Conservation (phyloP, 2,113 vertebrate genomes). For the Erythrocercus mccallii region DNA sequence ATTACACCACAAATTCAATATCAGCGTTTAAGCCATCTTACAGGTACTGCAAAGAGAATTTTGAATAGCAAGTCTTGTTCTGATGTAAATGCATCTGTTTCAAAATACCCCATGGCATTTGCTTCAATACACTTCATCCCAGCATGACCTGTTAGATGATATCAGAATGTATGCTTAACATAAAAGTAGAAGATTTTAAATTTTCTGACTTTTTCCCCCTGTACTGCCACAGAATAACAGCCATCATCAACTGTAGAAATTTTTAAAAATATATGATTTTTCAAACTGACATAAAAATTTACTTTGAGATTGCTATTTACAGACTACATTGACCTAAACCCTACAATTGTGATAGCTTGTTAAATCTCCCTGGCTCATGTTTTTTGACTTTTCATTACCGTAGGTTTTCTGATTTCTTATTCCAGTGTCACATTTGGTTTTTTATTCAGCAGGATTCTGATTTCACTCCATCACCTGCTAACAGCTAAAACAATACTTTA, state of each 20-base stretch:
- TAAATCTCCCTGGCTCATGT: neutral
- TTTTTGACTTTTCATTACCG: neutral
- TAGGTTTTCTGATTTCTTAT: neutral
- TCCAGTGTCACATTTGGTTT: neutral
- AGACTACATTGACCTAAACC: neutral
- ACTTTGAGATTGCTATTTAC: constrained; percentile 24
- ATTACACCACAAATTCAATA: neutral
- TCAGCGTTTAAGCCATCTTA: neutral
- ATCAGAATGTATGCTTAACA: neutral
- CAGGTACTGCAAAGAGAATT: neutral
- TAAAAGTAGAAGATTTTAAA: neutral
- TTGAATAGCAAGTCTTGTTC: neutral
- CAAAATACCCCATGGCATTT: neutral
- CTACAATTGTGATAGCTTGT: neutral
- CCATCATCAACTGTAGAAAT: neutral
- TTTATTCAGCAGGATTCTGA: neutral
- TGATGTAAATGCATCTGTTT: neutral
- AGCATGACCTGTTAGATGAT: neutral
- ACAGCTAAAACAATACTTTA: neutral
- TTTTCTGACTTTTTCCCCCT: neutral
- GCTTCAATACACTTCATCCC: neutral
- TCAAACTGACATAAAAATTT: neutral
- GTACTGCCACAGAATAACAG: constrained; percentile 15
- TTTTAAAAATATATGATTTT: neutral
- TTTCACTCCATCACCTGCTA: neutral